A percentile compares a stretch with the other conserved stretches of the same genome.
Evolutionary conservation across 2,113 vertebrate genomes (phyloP).

Genomic region (Taurulus bubalis): DNA sequence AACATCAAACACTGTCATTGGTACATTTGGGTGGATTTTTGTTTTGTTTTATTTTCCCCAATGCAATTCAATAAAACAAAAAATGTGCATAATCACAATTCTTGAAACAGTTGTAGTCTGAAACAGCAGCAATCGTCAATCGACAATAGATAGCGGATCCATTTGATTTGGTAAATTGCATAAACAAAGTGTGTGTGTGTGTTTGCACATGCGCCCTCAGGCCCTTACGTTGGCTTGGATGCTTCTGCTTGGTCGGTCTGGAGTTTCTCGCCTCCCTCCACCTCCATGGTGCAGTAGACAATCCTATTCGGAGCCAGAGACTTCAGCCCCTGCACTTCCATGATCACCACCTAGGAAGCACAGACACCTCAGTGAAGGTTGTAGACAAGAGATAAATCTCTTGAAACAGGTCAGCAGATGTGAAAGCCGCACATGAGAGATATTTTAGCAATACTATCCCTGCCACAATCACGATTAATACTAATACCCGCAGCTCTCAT

Average conservation of each 20-base stretch:
- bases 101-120: background rate
- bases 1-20: background rate
- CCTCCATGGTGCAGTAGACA: conserved; percentile 99
- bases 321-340: conserved; percentile 98
- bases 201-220: background rate
- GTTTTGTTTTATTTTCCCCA: background rate
- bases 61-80: background rate
- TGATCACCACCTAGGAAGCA: conserved; percentile 93
- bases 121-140: conserved; percentile 22
- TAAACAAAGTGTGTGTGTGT: background rate
- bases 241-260: conserved; percentile 99
- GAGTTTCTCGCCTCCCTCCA: conserved; percentile 97
- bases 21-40: background rate
- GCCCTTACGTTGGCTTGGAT: conserved; percentile 96
- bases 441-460: conserved; percentile 13
- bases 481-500: background rate
- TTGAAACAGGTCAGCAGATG: background rate
- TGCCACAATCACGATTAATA: conserved; percentile 18
- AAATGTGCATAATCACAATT: background rate
- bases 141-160: background rate
- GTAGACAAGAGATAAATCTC: conserved; percentile 51
- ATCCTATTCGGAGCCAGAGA: conserved; percentile 98
- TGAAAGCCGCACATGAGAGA: conserved; percentile 14
- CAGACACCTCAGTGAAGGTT: conserved; percentile 44
- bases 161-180: background rate